Evolutionary conservation across 2,888 invertebrate species (phyloP).

Genomic region (Metacarcinus magister): DNA sequence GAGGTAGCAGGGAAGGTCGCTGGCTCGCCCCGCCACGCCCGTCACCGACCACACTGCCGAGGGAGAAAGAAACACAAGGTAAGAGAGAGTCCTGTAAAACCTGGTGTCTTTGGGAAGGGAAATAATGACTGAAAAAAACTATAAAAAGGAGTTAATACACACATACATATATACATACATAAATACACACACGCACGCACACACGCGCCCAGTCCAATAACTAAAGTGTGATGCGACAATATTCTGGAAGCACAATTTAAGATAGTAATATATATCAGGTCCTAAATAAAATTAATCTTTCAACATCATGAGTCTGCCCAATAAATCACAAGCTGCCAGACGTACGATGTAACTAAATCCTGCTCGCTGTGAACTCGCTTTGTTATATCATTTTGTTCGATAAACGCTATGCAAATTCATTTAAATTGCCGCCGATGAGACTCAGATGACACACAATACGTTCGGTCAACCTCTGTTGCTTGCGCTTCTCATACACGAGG

Average conservation of each 20-base stretch:
- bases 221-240: not conserved
- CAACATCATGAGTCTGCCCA: not conserved
- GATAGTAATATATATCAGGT: slow-evolving; percentile 11
- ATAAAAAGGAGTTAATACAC: no score
- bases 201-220: not conserved
- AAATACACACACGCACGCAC: not conserved
- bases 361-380: not conserved
- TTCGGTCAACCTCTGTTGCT: not conserved
- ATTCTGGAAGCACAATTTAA: not conserved
- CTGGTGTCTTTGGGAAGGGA: not conserved
- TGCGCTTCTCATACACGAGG: not conserved
- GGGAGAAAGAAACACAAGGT: not conserved
- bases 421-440: not conserved
- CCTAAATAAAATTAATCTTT: not conserved
- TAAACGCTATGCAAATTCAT: not conserved
- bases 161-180: no score
- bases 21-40: slow-evolving; percentile 60
- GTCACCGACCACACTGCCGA: slow-evolving; percentile 66
- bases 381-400: not conserved
- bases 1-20: slow-evolving; percentile 76
- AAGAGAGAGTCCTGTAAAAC: not conserved
- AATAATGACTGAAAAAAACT: no score
- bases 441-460: not conserved
- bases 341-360: not conserved
- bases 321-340: not conserved